Percentiles rank a stretch among this genome's conserved stretches.
These are phyloP conservation scores for Monopis laevigella DNA, from an alignment of 2,888 invertebrate species.

Conservation along the genomic window DNA sequence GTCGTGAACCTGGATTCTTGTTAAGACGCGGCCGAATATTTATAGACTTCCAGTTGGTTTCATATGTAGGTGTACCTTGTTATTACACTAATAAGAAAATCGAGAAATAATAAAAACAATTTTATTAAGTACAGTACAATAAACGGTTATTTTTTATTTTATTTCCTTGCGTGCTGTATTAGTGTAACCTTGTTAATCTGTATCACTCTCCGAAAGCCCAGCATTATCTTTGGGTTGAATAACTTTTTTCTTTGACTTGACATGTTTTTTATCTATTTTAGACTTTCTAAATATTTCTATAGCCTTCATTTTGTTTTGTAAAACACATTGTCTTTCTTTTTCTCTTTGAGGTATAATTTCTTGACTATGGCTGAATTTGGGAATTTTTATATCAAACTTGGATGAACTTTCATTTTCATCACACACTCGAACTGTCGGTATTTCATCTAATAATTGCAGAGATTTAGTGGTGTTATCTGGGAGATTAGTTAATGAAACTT, in stretches of 20 bases:
- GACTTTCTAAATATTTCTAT: conserved; percentile 77
- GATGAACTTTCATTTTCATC: conserved; percentile 21
- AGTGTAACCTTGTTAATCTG: conserved; percentile 38
- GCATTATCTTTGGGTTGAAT: conserved; percentile 68
- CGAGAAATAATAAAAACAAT: no score
- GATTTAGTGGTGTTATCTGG: no score
- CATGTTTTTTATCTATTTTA: conserved; percentile 67
- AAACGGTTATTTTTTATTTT: no score
- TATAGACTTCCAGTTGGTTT: no score
- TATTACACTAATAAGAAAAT: no score
- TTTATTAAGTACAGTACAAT: no score
- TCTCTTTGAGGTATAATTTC: conserved; percentile 80
- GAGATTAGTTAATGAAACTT: no score
- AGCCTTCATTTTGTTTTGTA: conserved; percentile 77
- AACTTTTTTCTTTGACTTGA: conserved; percentile 44
- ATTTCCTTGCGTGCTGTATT: neutral
- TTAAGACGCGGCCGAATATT: no score
- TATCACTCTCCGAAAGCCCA: conserved; percentile 73
- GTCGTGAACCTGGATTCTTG: no score
- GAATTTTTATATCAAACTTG: conserved; percentile 35
- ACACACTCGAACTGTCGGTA: no score
- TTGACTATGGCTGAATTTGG: conserved; percentile 46
- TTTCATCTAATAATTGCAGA: no score
- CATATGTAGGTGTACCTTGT: no score
- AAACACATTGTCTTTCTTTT: conserved; percentile 69